Evolutionary conservation across 2,888 invertebrate species (phyloP).

Genomic region (Pharmacophagus antenor): DNA sequence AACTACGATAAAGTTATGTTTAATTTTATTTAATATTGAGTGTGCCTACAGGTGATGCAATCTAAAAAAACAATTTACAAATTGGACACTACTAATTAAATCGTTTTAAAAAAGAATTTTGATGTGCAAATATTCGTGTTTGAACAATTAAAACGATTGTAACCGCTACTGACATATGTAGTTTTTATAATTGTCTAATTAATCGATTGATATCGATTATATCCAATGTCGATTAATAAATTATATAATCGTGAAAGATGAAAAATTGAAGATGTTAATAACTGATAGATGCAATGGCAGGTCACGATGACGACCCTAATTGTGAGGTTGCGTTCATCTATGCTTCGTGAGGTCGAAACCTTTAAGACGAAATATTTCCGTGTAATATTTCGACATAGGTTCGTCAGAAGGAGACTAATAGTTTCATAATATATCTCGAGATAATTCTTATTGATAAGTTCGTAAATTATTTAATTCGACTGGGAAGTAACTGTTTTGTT

Average conservation of each 20-base stretch:
- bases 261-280: conserved; percentile 25
- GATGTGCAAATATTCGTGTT: no score
- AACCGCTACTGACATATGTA: conserved; percentile 3
- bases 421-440: conserved; percentile 34
- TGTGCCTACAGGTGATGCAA: no score
- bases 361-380: conserved; percentile 46
- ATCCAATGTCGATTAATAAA: neutral
- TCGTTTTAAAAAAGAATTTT: no score
- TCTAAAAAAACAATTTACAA: no score
- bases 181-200: neutral
- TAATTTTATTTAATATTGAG: no score
- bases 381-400: conserved; percentile 42
- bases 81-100: no score
- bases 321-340: conserved; percentile 48
- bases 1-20: no score
- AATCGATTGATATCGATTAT: conserved; percentile 1
- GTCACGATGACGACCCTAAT: conserved; percentile 59
- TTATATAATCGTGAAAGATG: conserved; percentile 30
- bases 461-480: conserved; percentile 15
- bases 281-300: conserved; percentile 47
- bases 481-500: conserved; percentile 22
- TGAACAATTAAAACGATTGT: conserved; percentile 6
- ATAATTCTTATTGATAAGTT: conserved; percentile 1
- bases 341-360: conserved; percentile 62
- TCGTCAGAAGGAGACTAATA: conserved; percentile 33